phyloP scores from a whole-genome alignment of 1,140 invertebrate species.

The Aporrectodea caliginosa region DNA sequence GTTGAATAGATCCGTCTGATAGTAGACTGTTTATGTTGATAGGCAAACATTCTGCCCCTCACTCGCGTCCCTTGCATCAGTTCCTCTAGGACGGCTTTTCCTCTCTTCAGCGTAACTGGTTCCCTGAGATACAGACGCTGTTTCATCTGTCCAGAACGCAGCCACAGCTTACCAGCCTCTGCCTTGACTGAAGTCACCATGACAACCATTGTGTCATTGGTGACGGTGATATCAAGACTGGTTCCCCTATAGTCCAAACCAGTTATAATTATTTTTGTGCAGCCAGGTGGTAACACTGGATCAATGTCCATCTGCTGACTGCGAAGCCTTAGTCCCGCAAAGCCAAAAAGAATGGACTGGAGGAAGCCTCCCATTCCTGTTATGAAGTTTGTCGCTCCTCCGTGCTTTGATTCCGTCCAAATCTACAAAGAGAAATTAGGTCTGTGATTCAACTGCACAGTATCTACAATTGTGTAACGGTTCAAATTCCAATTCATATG shows the following conservation, averaged over 20 bases:
- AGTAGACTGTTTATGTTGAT: no score
- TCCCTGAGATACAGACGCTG: background rate
- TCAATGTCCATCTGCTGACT: conserved; percentile 17
- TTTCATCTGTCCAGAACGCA: background rate
- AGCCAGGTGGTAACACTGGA: conserved; percentile 36
- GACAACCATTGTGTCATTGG: background rate
- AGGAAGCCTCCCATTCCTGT: conserved; percentile 57
- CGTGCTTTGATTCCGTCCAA: conserved; percentile 46
- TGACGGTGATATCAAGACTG: background rate
- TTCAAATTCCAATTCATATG: background rate
- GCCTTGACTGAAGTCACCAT: background rate
- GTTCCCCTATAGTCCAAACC: background rate
- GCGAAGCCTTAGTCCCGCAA: conserved; percentile 48
- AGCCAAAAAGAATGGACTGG: conserved; percentile 53
- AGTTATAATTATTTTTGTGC: background rate
- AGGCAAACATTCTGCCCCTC: no score
- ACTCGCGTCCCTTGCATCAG: no score
- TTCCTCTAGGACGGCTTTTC: background rate
- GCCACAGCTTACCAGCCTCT: background rate
- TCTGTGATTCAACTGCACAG: background rate
- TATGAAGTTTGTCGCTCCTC: conserved; percentile 58
- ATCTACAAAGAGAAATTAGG: conserved; percentile 16
- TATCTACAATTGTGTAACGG: background rate
- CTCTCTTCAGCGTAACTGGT: background rate
- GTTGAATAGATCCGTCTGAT: no score